Evolutionary conservation across 1,140 invertebrate species (phyloP).

Genomic region (Hypothenemus hampei): DNA sequence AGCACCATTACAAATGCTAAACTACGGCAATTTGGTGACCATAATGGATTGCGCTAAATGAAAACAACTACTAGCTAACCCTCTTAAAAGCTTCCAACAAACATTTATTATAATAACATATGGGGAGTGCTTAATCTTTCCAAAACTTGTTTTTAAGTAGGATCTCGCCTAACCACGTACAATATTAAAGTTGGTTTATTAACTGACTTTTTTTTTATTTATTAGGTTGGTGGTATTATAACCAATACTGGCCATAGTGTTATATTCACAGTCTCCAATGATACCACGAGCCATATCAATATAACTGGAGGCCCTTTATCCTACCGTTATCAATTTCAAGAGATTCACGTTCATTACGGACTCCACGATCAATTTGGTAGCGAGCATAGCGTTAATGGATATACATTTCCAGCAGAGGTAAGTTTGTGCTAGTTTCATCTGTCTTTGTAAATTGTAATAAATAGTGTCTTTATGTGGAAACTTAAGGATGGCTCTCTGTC

Average conservation of each 20-base stretch:
- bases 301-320: slow-evolving; percentile 90
- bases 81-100: neutral
- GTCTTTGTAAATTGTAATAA: neutral
- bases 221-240: slow-evolving; percentile 80
- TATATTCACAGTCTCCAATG: slow-evolving; percentile 84
- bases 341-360: slow-evolving; percentile 86
- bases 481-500: no score
- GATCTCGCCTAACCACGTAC: neutral
- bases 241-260: slow-evolving; percentile 92
- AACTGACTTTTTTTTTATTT: slow-evolving; percentile 15
- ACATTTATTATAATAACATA: neutral
- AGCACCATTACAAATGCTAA: no score
- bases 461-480: neutral
- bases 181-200: neutral
- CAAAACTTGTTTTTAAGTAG: neutral
- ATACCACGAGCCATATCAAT: slow-evolving; percentile 77
- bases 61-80: neutral
- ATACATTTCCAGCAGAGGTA: slow-evolving; percentile 90
- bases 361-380: slow-evolving; percentile 80
- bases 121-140: neutral
- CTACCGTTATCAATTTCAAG: slow-evolving; percentile 92
- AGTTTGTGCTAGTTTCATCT: slow-evolving; percentile 34
- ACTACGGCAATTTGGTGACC: no score
- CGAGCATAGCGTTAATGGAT: slow-evolving; percentile 86
- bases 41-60: no score